These are phyloP conservation scores for Gymnarchus niloticus DNA, from an alignment of 2,113 vertebrate species.

Conservation along the genomic window DNA sequence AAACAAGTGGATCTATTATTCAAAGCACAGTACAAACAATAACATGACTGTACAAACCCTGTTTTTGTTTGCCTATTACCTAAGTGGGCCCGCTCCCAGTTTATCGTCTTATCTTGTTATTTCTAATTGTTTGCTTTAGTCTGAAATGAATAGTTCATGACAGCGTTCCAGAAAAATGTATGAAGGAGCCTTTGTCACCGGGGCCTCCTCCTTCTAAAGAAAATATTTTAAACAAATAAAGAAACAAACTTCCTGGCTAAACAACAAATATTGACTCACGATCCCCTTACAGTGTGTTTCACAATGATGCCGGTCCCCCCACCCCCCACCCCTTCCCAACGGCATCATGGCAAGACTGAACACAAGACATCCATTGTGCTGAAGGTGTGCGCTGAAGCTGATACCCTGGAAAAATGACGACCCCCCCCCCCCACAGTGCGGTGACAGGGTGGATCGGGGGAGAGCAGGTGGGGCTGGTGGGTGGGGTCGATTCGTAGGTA, in stretches of 20 bases:
- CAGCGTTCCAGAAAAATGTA: conserved; percentile 47
- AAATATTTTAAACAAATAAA: conserved; percentile 65
- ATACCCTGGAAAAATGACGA: neutral
- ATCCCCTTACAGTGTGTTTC: conserved; percentile 36
- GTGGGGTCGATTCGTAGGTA: neutral
- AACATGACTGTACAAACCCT: conserved; percentile 67
- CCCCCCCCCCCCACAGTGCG: neutral
- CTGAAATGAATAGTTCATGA: conserved; percentile 58
- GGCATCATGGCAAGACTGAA: conserved; percentile 47
- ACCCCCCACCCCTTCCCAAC: neutral
- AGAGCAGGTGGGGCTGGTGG: neutral
- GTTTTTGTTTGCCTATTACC: conserved; percentile 72
- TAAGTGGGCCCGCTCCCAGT: conserved; percentile 47
- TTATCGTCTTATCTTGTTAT: conserved; percentile 66
- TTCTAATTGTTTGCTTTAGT: conserved; percentile 66
- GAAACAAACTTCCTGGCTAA: conserved; percentile 62
- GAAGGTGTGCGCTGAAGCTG: conserved; percentile 11
- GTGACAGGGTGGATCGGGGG: neutral
- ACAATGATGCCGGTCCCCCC: conserved; percentile 43
- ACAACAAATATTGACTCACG: conserved; percentile 55
- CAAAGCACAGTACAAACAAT: conserved; percentile 67
- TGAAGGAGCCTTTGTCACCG: conserved; percentile 58
- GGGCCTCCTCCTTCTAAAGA: conserved; percentile 55
- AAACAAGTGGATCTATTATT: conserved; percentile 52
- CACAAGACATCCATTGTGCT: conserved; percentile 35